Conservation (phyloP, 2,113 vertebrate genomes). For the Petrocephalus microphthalmus region DNA sequence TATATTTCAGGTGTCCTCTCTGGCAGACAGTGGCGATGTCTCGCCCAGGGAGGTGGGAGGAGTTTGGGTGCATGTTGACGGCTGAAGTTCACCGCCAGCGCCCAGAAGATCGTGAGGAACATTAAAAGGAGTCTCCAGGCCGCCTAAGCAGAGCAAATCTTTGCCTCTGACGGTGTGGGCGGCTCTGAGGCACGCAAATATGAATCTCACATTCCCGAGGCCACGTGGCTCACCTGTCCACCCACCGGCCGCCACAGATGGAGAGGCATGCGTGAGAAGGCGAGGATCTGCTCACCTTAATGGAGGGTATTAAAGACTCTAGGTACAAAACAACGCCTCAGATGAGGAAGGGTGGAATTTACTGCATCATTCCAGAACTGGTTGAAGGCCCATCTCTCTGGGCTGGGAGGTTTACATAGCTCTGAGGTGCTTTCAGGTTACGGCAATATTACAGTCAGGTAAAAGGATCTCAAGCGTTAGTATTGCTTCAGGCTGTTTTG, state of each 20-base stretch:
- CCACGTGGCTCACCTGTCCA: not conserved
- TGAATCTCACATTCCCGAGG: not conserved
- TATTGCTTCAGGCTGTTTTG: not conserved
- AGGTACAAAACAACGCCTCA: not conserved
- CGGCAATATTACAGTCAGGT: not conserved
- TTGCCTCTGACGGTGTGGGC: not conserved
- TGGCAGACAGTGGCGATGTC: not conserved
- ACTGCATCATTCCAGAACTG: not conserved
- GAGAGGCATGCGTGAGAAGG: not conserved
- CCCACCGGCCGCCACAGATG: not conserved
- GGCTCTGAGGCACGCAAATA: not conserved
- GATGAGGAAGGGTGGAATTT: not conserved
- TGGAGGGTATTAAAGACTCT: not conserved
- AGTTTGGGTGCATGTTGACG: not conserved
- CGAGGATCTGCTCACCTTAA: not conserved
- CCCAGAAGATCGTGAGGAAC: not conserved
- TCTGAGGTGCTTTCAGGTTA: not conserved
- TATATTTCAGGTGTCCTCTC: not conserved
- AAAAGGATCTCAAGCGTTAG: not conserved
- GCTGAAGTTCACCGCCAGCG: not conserved
- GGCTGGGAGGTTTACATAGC: not conserved
- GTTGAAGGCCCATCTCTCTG: not conserved
- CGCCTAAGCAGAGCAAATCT: not conserved
- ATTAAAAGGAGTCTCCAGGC: not conserved
- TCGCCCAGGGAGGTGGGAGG: not conserved